Evolutionary conservation across 2,113 vertebrate species (phyloP).

Genomic region (Tragelaphus scriptus): DNA sequence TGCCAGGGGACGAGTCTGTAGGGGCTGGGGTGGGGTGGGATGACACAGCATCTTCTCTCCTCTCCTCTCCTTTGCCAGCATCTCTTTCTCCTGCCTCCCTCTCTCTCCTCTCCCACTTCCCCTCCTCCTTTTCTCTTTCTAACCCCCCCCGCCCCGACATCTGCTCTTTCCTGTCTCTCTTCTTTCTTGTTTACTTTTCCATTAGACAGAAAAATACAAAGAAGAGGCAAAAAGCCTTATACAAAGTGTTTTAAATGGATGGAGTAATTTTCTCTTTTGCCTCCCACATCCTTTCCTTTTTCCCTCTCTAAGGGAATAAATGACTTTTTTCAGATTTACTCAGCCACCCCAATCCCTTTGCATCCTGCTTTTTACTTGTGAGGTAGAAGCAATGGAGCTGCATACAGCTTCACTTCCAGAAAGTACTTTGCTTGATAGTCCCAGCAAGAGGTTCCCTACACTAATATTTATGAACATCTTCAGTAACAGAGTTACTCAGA

Average conservation of each 20-base stretch:
- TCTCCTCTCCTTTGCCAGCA: background rate
- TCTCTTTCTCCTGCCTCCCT: background rate
- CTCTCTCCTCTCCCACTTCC: no score
- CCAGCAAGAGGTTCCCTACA: background rate
- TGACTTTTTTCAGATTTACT: conserved; percentile 1
- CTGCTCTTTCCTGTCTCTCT: background rate
- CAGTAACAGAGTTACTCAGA: background rate
- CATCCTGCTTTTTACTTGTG: background rate
- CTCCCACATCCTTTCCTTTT: background rate
- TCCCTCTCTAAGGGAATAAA: background rate
- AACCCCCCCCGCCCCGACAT: accelerated
- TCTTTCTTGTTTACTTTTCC: background rate
- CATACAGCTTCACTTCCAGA: background rate
- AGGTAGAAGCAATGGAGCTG: background rate
- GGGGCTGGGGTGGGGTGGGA: background rate
- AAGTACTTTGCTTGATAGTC: background rate
- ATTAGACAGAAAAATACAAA: background rate
- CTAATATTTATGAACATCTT: background rate
- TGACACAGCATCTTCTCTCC: conserved; percentile 3
- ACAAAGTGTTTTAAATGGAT: background rate
- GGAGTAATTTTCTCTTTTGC: background rate
- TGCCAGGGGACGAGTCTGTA: background rate
- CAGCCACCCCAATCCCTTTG: background rate
- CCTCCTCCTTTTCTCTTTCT: no score
- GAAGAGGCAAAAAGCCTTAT: background rate